Percentiles rank a stretch among this genome's conserved stretches.
Conservation (phyloP, 2,113 vertebrate genomes). For the Pristiophorus japonicus region DNA sequence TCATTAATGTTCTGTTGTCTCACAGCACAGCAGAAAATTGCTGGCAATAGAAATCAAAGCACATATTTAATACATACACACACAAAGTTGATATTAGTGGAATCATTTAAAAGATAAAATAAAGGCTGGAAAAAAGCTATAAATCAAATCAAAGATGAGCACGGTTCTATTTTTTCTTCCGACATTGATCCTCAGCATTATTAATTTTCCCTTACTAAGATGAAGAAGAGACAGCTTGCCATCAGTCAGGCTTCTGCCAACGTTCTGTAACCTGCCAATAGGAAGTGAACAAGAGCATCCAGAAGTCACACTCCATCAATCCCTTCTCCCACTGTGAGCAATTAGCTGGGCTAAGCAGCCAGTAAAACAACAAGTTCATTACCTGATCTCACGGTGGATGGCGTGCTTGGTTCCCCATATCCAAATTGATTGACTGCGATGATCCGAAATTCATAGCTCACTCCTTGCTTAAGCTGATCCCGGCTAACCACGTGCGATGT, state of each 20-base stretch:
- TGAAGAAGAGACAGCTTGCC: background rate
- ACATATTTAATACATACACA: background rate
- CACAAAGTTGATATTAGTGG: background rate
- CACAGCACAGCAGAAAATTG: background rate
- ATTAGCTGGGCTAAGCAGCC: background rate
- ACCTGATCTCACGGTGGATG: slow-evolving; percentile 81
- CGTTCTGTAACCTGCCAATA: background rate
- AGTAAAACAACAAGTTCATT: slow-evolving; percentile 40
- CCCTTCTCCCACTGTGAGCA: background rate
- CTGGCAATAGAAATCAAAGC: background rate
- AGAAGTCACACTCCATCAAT: background rate
- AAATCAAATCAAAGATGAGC: background rate
- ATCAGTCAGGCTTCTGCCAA: no score
- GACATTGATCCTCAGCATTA: background rate
- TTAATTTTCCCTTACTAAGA: background rate
- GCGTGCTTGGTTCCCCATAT: slow-evolving; percentile 83
- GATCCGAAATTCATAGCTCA: slow-evolving; percentile 91
- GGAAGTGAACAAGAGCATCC: background rate
- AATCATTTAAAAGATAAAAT: background rate
- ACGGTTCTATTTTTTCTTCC: background rate
- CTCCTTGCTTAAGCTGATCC: slow-evolving; percentile 75
- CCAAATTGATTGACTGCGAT: slow-evolving; percentile 80
- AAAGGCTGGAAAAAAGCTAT: background rate
- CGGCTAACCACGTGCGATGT: slow-evolving; percentile 73
- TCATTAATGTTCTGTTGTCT: background rate